Evolutionary conservation across 2,113 vertebrate species (phyloP).

Genomic region (Xiphophorus maculatus): DNA sequence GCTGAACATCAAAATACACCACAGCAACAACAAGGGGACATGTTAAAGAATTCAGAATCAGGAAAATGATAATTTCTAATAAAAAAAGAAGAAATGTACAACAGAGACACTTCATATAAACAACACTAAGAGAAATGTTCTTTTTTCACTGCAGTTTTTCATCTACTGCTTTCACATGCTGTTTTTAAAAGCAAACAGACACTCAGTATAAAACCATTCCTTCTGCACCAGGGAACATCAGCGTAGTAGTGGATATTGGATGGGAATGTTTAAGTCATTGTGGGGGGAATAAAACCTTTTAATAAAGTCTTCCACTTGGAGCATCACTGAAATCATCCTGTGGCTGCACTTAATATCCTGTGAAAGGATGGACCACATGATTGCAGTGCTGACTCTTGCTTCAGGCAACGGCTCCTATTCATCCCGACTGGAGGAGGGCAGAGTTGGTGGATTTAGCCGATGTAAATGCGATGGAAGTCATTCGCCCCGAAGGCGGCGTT

Average conservation of each 20-base stretch:
- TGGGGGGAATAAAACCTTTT: conserved; percentile 8
- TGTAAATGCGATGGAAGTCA: conserved; percentile 97
- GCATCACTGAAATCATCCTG: conserved; percentile 15
- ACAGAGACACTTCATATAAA: conserved; percentile 29
- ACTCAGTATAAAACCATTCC: conserved; percentile 9
- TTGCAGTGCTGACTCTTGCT: conserved; percentile 24
- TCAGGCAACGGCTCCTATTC: conserved; percentile 22
- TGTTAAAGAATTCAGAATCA: conserved; percentile 10
- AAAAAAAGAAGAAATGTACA: conserved; percentile 33
- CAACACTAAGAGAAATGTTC: conserved; percentile 36
- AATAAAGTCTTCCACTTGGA: conserved; percentile 31
- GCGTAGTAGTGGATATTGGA: conserved; percentile 20
- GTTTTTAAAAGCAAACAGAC: conserved; percentile 5
- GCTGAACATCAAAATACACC: conserved; percentile 53
- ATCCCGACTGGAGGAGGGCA: not conserved
- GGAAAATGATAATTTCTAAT: conserved; percentile 22
- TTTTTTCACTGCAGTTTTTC: conserved; percentile 24
- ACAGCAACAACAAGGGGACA: conserved; percentile 30
- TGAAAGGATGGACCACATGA: conserved; percentile 8
- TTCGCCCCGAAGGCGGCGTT: conserved; percentile 96
- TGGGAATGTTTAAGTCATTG: conserved; percentile 34
- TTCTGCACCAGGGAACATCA: conserved; percentile 10
- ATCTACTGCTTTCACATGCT: conserved; percentile 1
- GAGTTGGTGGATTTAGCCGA: conserved; percentile 78
- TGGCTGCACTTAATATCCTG: conserved; percentile 18